These are phyloP conservation scores for Neomorphus geoffroyi DNA, from an alignment of 2,797 vertebrate species.

Conservation along the genomic window DNA sequence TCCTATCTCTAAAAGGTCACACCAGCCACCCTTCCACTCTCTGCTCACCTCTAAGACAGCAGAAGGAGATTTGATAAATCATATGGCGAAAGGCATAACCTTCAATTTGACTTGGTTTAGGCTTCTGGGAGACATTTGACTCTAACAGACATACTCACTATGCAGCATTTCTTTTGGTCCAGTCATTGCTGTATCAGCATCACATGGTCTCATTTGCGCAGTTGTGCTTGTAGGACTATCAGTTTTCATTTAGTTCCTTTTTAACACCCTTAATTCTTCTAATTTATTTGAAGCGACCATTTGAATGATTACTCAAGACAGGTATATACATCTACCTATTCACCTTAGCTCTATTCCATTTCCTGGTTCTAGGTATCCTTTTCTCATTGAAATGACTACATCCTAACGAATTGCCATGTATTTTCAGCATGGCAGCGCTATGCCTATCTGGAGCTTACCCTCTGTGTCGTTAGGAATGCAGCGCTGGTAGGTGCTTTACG, in stretches of 20 bases:
- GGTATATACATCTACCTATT: not conserved
- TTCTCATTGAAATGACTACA: not conserved
- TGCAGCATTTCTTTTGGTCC: not conserved
- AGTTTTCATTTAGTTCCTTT: not conserved
- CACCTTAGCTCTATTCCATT: not conserved
- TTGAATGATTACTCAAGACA: not conserved
- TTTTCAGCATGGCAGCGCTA: not conserved
- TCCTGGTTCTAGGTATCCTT: not conserved
- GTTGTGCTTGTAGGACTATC: not conserved
- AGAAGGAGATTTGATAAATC: not conserved
- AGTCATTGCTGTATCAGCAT: not conserved
- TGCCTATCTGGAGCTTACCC: not conserved
- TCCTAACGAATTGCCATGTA: not conserved
- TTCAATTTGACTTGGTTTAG: not conserved
- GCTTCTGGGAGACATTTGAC: not conserved
- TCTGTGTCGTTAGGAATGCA: not conserved
- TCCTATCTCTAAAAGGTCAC: not conserved
- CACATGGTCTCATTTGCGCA: not conserved
- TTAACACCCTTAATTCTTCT: not conserved
- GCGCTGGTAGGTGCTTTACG: not conserved
- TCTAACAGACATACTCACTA: not conserved
- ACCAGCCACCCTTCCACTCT: not conserved
- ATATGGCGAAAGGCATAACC: not conserved
- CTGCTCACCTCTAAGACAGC: not conserved
- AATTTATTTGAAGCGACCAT: not conserved